Evolutionary conservation across 35 echinoderm and acorn worm genomes (phyloP).

Genomic region (Apostichopus parvimensis): DNA sequence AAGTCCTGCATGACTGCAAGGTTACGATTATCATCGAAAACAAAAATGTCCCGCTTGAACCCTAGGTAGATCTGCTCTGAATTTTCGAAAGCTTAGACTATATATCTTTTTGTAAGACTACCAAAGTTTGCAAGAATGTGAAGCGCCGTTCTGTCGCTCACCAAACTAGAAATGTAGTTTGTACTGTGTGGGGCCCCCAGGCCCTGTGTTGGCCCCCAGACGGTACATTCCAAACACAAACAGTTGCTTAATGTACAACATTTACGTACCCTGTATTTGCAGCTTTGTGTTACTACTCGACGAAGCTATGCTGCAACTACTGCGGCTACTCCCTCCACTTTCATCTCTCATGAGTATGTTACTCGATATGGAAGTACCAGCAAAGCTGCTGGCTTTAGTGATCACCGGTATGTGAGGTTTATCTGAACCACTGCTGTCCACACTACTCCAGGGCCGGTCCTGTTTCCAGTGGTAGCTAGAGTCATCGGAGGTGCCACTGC

Average conservation of each 20-base stretch:
- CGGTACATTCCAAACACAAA: too few species aligned
- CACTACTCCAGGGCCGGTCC: conserved; percentile 96
- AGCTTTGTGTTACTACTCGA: conserved; percentile 67
- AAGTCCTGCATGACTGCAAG: too few species aligned
- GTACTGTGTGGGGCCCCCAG: too few species aligned
- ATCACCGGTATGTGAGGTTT: conserved; percentile 80
- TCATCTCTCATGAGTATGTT: conserved; percentile 87
- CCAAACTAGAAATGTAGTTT: too few species aligned
- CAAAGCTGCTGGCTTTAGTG: conserved; percentile 98
- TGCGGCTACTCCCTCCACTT: conserved; percentile 84
- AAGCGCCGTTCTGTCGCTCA: too few species aligned
- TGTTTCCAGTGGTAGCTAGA: conserved; percentile 76
- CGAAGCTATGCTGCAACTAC: conserved; percentile 73
- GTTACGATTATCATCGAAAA: too few species aligned
- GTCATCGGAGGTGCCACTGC: conserved; percentile 82
- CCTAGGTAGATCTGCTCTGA: too few species aligned
- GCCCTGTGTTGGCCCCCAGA: too few species aligned
- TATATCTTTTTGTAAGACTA: too few species aligned
- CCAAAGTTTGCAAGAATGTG: too few species aligned
- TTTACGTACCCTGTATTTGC: conserved; percentile 21
- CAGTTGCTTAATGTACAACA: neutral
- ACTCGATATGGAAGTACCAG: conserved; percentile 70
- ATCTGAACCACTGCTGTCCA: conserved; percentile 96
- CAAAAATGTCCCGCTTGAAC: too few species aligned
- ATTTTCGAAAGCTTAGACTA: too few species aligned